Conservation (phyloP, 2,113 vertebrate genomes). For the Gasterosteus aculeatus region DNA sequence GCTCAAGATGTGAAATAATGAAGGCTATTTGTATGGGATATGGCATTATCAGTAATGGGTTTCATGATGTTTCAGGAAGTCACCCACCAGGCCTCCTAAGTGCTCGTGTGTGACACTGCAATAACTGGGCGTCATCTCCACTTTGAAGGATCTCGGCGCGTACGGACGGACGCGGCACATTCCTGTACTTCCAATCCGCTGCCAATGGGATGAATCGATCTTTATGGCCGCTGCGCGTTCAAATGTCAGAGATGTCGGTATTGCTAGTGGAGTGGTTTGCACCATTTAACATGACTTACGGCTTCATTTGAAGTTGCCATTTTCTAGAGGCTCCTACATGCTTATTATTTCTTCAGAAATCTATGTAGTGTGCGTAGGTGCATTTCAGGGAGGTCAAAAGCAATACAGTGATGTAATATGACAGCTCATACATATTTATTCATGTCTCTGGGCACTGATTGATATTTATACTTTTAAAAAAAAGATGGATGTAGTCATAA, state of each 20-base stretch:
- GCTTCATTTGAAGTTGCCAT: slow-evolving; percentile 7
- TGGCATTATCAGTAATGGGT: slow-evolving; percentile 46
- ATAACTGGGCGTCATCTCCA: slow-evolving; percentile 36
- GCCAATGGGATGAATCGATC: slow-evolving; percentile 9
- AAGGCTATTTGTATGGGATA: slow-evolving; percentile 43
- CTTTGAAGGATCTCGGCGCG: slow-evolving; percentile 17
- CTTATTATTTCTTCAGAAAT: neutral
- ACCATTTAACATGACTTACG: slow-evolving; percentile 20
- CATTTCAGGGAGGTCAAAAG: neutral
- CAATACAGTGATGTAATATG: neutral
- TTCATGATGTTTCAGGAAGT: slow-evolving; percentile 50
- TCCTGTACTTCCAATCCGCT: slow-evolving; percentile 13
- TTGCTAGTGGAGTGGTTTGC: neutral
- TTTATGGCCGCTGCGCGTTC: slow-evolving; percentile 15
- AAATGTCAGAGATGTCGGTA: slow-evolving; percentile 8
- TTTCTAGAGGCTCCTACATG: neutral
- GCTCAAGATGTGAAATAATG: slow-evolving; percentile 67
- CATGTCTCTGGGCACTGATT: neutral
- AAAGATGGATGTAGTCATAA: neutral
- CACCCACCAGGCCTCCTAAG: slow-evolving; percentile 27
- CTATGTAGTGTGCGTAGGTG: neutral
- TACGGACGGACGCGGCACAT: neutral
- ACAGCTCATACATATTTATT: neutral
- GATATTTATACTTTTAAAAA: neutral
- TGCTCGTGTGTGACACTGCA: slow-evolving; percentile 23